These are phyloP conservation scores for Digitonthophagus gazella DNA, from an alignment of 2,888 invertebrate genomes.

Conservation along the genomic window DNA sequence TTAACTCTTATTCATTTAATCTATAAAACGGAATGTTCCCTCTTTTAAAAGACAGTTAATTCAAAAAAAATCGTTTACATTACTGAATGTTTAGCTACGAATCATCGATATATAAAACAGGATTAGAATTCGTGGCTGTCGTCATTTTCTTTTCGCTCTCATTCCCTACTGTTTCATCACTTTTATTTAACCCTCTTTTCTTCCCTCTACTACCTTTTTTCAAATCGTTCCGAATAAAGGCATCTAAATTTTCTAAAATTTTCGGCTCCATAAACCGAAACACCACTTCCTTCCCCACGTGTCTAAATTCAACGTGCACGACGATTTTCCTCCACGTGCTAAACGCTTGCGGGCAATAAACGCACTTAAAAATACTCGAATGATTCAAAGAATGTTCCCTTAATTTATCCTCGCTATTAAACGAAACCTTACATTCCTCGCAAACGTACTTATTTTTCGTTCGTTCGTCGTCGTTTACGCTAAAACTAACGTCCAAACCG, in stretches of 20 bases:
- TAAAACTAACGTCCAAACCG: conserved; percentile 39
- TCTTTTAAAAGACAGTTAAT: no score
- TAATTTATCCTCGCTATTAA: conserved; percentile 42
- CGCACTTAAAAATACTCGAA: conserved; percentile 50
- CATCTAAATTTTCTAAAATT: background rate
- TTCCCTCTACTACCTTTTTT: no score
- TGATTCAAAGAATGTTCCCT: conserved; percentile 51
- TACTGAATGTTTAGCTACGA: no score
- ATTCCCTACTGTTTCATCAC: no score
- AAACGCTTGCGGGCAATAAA: conserved; percentile 46
- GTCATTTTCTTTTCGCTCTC: no score
- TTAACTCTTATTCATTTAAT: no score
- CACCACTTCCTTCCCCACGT: conserved; percentile 41
- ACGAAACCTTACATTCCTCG: conserved; percentile 47
- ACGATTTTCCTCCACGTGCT: conserved; percentile 39
- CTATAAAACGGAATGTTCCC: no score
- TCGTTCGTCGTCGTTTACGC: conserved; percentile 43
- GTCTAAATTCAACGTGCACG: conserved; percentile 42
- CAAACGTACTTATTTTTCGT: conserved; percentile 45
- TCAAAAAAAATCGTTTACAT: no score
- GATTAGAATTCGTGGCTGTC: no score
- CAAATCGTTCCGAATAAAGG: background rate
- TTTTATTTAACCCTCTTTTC: no score
- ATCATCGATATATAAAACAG: no score
- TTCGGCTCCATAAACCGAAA: conserved; percentile 31